phyloP scores from a whole-genome alignment of 2,888 invertebrate genomes.

The Brenthis hecate region DNA sequence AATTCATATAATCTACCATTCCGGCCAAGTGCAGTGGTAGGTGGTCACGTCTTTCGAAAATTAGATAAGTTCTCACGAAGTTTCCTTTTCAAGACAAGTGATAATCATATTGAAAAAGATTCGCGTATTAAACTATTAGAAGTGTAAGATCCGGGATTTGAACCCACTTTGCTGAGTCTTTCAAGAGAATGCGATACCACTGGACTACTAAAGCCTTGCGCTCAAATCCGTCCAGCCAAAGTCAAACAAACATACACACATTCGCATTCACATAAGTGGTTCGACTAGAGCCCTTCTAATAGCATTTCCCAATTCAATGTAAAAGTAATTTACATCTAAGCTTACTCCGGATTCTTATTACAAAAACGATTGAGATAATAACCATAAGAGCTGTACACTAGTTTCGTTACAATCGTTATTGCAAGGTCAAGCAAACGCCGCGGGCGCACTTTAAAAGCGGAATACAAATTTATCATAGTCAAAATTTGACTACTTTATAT shows the following conservation, averaged over 20 bases:
- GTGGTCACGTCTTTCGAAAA: neutral
- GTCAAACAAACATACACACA: no score
- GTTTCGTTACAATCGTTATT: conserved; percentile 49
- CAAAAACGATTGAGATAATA: conserved; percentile 35
- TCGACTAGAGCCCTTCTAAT: conserved; percentile 5
- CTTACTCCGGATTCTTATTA: conserved; percentile 19
- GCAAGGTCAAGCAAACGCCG: conserved; percentile 58
- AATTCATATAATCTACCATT: neutral
- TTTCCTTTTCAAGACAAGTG: neutral
- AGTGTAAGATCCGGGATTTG: no score
- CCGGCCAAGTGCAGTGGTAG: neutral
- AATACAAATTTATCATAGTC: conserved; percentile 62
- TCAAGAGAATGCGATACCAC: no score
- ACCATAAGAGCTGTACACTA: conserved; percentile 48
- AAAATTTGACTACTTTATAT: conserved; percentile 51
- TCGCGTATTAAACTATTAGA: no score
- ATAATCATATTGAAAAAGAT: no score
- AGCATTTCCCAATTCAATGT: conserved; percentile 13
- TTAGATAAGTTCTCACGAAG: no score
- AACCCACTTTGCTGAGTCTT: no score
- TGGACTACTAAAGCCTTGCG: neutral
- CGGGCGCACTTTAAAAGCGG: conserved; percentile 51
- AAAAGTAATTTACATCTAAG: conserved; percentile 19
- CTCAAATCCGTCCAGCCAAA: neutral
- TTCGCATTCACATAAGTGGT: no score